A percentile compares a stretch with the other conserved stretches of the same genome.
These are phyloP conservation scores for Odontothrips loti DNA, from an alignment of 2,888 invertebrate species.

Conservation along the genomic window DNA sequence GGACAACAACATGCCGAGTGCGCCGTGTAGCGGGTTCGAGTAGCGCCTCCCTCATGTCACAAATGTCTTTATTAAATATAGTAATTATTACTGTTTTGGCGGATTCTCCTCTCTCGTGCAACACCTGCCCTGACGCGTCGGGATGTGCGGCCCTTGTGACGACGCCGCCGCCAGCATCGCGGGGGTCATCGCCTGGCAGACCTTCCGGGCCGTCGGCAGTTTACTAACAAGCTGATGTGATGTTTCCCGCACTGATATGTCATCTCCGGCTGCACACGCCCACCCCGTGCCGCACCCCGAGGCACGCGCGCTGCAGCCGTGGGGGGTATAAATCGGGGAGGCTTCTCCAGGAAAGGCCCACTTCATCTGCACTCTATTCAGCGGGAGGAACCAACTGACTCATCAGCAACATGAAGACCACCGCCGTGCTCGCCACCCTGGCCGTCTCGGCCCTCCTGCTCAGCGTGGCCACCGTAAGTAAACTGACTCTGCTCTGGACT, in stretches of 20 bases:
- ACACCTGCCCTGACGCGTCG: no score
- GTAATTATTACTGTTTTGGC: no score
- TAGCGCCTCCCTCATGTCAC: no score
- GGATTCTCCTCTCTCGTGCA: no score
- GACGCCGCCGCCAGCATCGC: no score
- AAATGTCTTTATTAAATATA: no score
- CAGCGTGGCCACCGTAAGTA: not conserved
- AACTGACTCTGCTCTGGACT: not conserved
- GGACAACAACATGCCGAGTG: no score
- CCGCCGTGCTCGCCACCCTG: not conserved
- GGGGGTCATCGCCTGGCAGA: no score
- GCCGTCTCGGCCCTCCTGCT: slow-evolving; percentile 7
- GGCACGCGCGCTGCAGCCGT: not conserved
- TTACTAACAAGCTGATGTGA: not conserved
- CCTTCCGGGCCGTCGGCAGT: not conserved
- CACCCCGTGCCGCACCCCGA: not conserved
- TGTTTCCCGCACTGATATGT: not conserved
- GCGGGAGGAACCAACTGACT: not conserved
- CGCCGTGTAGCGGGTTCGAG: no score
- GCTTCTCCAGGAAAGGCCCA: not conserved
- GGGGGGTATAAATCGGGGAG: not conserved
- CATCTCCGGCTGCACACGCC: not conserved
- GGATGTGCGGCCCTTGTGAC: no score
- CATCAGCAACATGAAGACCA: slow-evolving; percentile 4
- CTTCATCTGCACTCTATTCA: not conserved